These are phyloP conservation scores for Triops longicaudatus DNA, from an alignment of 1,140 invertebrate genomes.

Conservation along the genomic window DNA sequence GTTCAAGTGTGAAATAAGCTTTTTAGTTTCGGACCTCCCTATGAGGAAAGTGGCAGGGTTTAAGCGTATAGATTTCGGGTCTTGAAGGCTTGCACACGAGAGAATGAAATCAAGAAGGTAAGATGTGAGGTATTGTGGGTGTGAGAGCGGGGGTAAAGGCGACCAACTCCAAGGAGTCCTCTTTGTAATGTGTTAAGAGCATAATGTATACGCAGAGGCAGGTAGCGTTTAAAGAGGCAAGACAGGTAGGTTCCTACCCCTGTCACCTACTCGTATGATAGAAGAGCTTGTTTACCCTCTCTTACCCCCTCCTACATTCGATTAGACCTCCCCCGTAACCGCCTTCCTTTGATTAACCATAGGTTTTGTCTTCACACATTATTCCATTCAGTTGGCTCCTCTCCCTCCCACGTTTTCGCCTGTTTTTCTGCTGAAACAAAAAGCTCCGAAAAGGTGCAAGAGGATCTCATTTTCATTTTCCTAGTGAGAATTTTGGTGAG, in stretches of 20 bases:
- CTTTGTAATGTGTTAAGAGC: background rate
- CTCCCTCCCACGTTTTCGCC: background rate
- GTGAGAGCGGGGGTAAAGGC: background rate
- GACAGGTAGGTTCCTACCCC: conserved; percentile 7
- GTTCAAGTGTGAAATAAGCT: conserved; percentile 10
- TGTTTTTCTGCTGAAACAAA: too few relatives aligned
- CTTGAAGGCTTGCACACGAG: background rate
- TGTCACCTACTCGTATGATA: conserved; percentile 12
- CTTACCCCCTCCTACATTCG: conserved; percentile 14
- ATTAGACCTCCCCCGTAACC: background rate
- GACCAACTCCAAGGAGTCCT: background rate
- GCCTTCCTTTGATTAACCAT: conserved; percentile 12
- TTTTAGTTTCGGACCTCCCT: background rate
- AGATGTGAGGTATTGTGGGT: background rate
- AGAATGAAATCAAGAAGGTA: background rate
- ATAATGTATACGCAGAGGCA: background rate
- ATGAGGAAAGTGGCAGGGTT: background rate
- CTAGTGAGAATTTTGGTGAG: too few relatives aligned
- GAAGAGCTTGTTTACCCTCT: conserved; percentile 14
- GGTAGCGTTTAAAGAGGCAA: conserved; percentile 3
- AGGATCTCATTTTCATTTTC: too few relatives aligned
- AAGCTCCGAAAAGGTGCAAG: too few relatives aligned
- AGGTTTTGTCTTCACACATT: conserved; percentile 12
- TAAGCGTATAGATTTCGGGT: background rate
- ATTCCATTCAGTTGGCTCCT: background rate